These are phyloP conservation scores for Clupea harengus DNA, from an alignment of 2,113 vertebrate species.

Conservation along the genomic window DNA sequence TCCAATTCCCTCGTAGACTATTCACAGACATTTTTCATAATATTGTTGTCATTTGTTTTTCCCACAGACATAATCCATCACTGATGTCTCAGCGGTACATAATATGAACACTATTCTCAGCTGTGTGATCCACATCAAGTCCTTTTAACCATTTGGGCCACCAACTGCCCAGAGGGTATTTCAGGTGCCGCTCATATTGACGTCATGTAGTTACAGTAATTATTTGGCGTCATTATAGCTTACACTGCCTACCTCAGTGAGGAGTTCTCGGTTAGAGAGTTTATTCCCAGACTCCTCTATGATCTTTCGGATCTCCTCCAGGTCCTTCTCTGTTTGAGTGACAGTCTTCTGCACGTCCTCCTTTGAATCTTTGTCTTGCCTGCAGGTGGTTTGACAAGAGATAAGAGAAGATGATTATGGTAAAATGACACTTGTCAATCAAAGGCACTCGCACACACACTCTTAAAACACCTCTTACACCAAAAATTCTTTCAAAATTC, in stretches of 20 bases:
- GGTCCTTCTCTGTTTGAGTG: constrained; percentile 77
- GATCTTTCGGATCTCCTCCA: constrained; percentile 87
- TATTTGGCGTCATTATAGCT: background rate
- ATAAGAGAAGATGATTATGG: background rate
- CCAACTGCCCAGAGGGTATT: background rate
- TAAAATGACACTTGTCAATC: background rate
- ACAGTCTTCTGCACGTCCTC: constrained; percentile 79
- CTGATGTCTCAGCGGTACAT: too few relatives aligned
- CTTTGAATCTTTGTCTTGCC: constrained; percentile 84
- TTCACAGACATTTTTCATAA: too few relatives aligned
- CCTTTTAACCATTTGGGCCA: background rate
- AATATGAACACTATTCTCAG: background rate
- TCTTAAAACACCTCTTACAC: background rate
- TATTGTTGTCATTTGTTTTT: too few relatives aligned
- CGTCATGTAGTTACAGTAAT: too few relatives aligned
- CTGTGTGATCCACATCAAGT: background rate
- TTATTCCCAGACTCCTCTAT: constrained; percentile 89
- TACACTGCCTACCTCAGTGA: constrained; percentile 76
- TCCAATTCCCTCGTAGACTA: too few relatives aligned
- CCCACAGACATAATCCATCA: background rate
- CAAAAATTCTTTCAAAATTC: background rate
- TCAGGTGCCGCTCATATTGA: background rate
- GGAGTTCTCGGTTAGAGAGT: constrained; percentile 80
- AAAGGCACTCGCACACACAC: background rate
- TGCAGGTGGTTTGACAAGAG: constrained; percentile 56